phyloP scores from a whole-genome alignment of 2,888 invertebrate genomes.

The Argynnis bischoffii region DNA sequence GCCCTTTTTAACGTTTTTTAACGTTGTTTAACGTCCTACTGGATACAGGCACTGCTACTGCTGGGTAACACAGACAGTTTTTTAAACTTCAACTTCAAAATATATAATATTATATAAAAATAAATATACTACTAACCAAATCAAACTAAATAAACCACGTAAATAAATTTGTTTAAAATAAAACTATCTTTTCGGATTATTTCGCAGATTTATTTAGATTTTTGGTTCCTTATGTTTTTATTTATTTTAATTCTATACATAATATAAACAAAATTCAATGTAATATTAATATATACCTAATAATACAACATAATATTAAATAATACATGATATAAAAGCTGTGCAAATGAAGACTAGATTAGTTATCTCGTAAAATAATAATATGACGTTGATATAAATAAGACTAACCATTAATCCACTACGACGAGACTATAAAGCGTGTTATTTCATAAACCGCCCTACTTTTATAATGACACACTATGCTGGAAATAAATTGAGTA shows the following conservation, averaged over 20 bases:
- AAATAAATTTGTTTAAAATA: no score
- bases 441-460: slow-evolving; percentile 17
- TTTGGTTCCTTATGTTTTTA: no score
- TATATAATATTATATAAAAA: no score
- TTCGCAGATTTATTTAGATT: no score
- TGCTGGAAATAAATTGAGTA: slow-evolving; percentile 16
- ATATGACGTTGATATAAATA: slow-evolving; percentile 2
- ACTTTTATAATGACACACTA: slow-evolving; percentile 16
- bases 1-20: no score
- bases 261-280: background rate
- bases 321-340: background rate
- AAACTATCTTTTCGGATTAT: no score
- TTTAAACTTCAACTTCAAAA: no score
- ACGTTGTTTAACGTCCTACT: no score
- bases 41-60: no score
- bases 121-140: no score
- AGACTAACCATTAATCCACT: background rate
- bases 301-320: background rate
- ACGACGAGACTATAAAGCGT: slow-evolving; percentile 3
- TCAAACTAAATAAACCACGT: no score
- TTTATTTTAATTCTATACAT: background rate
- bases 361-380: slow-evolving; percentile 9
- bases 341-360: background rate
- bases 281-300: background rate
- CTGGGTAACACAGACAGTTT: no score